These are phyloP conservation scores for Sialis fuliginosa DNA, from an alignment of 2,888 invertebrate species.

Conservation along the genomic window DNA sequence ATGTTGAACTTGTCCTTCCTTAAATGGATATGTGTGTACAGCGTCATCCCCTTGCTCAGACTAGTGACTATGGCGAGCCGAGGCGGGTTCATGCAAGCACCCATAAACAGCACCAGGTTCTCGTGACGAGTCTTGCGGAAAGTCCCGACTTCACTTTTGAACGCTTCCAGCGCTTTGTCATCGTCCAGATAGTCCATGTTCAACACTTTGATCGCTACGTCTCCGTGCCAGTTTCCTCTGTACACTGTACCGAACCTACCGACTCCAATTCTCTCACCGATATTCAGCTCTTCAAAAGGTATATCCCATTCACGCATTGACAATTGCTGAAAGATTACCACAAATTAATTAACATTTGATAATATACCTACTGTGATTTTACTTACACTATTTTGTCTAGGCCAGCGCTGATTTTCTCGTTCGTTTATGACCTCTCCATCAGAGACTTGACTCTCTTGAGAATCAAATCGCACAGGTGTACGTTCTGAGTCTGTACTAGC, in stretches of 20 bases:
- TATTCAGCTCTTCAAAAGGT: conserved; percentile 82
- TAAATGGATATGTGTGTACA: conserved; percentile 84
- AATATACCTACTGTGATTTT: not conserved
- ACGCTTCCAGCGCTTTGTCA: conserved; percentile 79
- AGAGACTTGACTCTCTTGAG: conserved; percentile 63
- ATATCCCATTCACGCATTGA: conserved; percentile 96
- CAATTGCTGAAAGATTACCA: conserved; percentile 30
- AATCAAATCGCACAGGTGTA: conserved; percentile 61
- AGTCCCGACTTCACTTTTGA: conserved; percentile 79
- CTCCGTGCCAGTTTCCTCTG: conserved; percentile 94
- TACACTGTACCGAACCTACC: conserved; percentile 91
- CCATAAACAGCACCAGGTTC: conserved; percentile 97
- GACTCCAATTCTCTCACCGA: conserved; percentile 74
- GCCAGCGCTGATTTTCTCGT: conserved; percentile 40
- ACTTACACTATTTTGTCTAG: conserved; percentile 65
- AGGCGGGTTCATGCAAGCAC: conserved; percentile 97
- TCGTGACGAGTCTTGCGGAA: conserved; percentile 97
- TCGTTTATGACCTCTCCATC: conserved; percentile 36
- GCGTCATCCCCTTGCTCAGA: conserved; percentile 87
- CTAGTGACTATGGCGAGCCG: conserved; percentile 93
- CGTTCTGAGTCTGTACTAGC: conserved; percentile 72
- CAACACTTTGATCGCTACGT: conserved; percentile 90
- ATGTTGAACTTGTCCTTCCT: conserved; percentile 87
- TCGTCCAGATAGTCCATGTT: conserved; percentile 83
- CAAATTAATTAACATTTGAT: not conserved